Evolutionary conservation across 2,888 invertebrate genomes (phyloP).

Genomic region (Ennomos fuscantarius): DNA sequence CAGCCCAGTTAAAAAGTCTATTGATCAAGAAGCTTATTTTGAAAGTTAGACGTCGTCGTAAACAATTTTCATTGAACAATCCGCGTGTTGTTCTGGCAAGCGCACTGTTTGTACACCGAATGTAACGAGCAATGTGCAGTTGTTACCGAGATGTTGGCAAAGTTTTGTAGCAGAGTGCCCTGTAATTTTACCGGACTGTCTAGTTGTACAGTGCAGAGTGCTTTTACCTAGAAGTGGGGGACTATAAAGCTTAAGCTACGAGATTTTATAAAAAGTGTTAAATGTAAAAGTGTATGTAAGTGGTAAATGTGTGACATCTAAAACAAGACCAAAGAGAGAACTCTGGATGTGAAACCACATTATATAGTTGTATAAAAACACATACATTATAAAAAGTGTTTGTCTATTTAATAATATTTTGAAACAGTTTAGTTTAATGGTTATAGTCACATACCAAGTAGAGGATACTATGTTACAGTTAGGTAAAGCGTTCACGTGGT

Average conservation of each 20-base stretch:
- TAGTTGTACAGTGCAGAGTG: constrained; percentile 61
- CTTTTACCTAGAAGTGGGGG: constrained; percentile 54
- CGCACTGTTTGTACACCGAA: constrained; percentile 26
- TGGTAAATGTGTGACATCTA: too few relatives aligned
- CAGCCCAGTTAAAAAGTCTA: not conserved
- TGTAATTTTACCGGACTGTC: constrained; percentile 72
- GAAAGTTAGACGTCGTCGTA: constrained; percentile 6
- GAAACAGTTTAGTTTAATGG: too few relatives aligned
- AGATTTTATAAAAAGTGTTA: constrained; percentile 11
- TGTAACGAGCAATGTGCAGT: constrained; percentile 50
- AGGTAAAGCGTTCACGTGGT: too few relatives aligned
- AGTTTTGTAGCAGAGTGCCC: constrained; percentile 65
- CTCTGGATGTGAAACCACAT: too few relatives aligned
- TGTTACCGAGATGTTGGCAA: constrained; percentile 58
- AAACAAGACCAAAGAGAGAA: too few relatives aligned
- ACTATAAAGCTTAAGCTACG: constrained; percentile 34
- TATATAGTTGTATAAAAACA: too few relatives aligned
- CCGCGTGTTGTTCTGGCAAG: constrained; percentile 26
- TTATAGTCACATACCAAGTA: too few relatives aligned
- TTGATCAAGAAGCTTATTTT: not conserved
- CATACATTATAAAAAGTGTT: too few relatives aligned
- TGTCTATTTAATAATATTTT: too few relatives aligned
- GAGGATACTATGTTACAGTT: too few relatives aligned
- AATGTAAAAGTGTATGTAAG: too few relatives aligned
- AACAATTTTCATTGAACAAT: constrained; percentile 11